Evolutionary conservation across 2,113 vertebrate genomes (phyloP), one percentile per base, ranked within the genome.

Genomic region (Microtus oregoni): DNA sequence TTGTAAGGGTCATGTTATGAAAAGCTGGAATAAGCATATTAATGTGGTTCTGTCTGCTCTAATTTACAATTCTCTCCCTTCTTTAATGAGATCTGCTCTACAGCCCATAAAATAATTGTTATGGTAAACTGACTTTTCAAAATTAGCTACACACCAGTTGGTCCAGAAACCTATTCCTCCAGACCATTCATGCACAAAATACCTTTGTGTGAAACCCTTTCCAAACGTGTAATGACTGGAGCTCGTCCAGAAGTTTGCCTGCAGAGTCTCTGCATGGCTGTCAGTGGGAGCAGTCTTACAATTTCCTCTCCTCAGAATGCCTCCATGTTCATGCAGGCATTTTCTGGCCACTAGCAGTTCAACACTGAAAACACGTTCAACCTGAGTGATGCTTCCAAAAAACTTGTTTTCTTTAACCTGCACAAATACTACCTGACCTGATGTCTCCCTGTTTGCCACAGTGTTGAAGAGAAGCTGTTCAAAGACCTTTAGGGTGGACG

Each of bases 71-170:
- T 98, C 91, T 92, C 93, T 98, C 96, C 92, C 61, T 97, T 98
- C 95, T 98, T 98, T 98, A 99, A 98, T 98, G 98, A 99, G 98
- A 98, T 98, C 97, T 98, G 97, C 98, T 98, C 98, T 98, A 97
- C 92, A 98, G 98, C 95, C 98, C 98, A 98, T 98, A 99, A 99
- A 98, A 98, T 98, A 98, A 99, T 98, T 99, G 98, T 98, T 98
- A 98, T 99, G 98, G 98, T 99, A 99, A 99, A 98, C 98, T 98
- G 98, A 98, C 98, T 98, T 98, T 98, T 98, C 98, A 98, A 98
- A 99, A 99, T 99, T 99, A 99, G 98, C 98, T 97, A 98, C 98
- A 98, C 98, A 98, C 98, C 98, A 99, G 98, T 99, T 98, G 98
- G 98, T 98, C 98, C 96, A 98, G 98, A 98, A 98, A 99, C 93